Base-by-base conservation (phyloP, 2,113 vertebrate species). In the Hippocampus mohnikei region DNA sequence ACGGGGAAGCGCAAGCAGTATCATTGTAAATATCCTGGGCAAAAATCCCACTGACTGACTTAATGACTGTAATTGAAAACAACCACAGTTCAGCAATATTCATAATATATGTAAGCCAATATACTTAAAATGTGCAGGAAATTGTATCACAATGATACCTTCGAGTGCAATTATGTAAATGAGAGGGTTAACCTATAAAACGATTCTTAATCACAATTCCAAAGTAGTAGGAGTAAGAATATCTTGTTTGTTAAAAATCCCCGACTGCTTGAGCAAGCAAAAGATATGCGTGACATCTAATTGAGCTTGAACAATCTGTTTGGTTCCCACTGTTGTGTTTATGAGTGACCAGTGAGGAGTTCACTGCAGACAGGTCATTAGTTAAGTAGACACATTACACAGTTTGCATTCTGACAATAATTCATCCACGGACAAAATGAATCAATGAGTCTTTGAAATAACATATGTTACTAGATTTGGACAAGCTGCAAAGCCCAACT, bases 371-470 rank as follows among this genome's bases (percentile, higher is more conserved):
- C 87, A 85, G 87, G 84, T 87, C 89, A 93, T 93, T 90, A 91
- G 86, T 91, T 89, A 89, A 87, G 87, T 74, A 84, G 72, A 76
- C 84, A 79, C 64, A 71, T 68, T 67, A 75, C 71, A 84, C 77
- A 75, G 79, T 75, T 84, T 81, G 64, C 66, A 81, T 85, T 86
- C 81, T 80, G 73, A 84, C 69, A 85, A 87, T 88, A 87, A 85
- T 88, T 92, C 81, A 87, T 87, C 80, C 75, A 27, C 81, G 69
- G 72, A 77, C 82, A 63, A 87, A 91, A 23, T 90, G 88, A 92
- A 93, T 92, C 90, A 90, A 91, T 92, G 85, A 75, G 88, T 90
- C 88, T 90, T 90, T 90, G 27, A 87, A 83, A 81, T 73, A 91
- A 90, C 88, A 90, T 86, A 88, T 88, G 90, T 91, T 93, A 77